These are phyloP conservation scores for Leptodactylus fallax DNA, from an alignment of 2,797 vertebrate genomes.

Conservation along the genomic window DNA sequence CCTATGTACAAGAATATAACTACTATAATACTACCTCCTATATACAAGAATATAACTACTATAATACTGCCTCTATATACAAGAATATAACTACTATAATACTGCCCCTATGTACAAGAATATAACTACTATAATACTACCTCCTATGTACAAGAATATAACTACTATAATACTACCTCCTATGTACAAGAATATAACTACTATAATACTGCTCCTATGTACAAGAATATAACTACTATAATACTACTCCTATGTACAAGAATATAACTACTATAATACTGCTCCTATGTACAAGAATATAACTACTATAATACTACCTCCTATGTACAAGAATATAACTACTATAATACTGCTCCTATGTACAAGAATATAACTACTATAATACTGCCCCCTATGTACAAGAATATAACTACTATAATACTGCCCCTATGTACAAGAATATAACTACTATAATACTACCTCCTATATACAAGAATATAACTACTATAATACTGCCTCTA, in stretches of 20 bases:
- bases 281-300: background rate
- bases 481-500: background rate
- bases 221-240: conserved; percentile 5
- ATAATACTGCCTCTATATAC: background rate
- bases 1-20: conserved; percentile 6
- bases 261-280: background rate
- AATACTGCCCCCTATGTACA: background rate
- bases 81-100: conserved; percentile 13
- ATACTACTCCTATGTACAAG: background rate
- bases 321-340: conserved; percentile 10
- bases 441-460: conserved; percentile 10
- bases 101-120: no score
- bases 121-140: conserved; percentile 6
- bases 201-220: conserved; percentile 11
- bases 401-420: conserved; percentile 13
- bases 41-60: conserved; percentile 11
- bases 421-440: conserved; percentile 8
- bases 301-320: conserved; percentile 1
- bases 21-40: conserved; percentile 1
- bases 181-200: conserved; percentile 23
- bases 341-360: conserved; percentile 1
- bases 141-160: conserved; percentile 4
- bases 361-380: conserved; percentile 14
- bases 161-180: conserved; percentile 16
- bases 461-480: background rate